A percentile compares a stretch with the other conserved stretches of the same genome.
Evolutionary conservation across 2,888 invertebrate species (phyloP).

Genomic region (Nipponacmea schrenckii): DNA sequence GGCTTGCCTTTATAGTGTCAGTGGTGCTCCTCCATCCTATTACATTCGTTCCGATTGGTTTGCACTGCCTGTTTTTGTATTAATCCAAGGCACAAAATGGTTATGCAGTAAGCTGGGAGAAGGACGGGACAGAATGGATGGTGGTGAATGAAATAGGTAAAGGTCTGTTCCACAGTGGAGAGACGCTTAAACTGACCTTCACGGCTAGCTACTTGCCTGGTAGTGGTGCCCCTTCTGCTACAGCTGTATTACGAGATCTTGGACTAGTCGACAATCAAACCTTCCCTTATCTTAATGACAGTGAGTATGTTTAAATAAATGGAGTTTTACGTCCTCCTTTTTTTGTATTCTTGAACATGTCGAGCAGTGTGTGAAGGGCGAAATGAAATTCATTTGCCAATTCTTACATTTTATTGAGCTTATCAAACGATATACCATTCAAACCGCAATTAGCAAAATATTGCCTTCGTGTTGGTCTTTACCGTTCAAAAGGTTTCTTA

Average conservation of each 20-base stretch:
- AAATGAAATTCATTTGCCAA: too few species aligned
- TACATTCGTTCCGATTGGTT: neutral
- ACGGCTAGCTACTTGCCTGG: slow-evolving; percentile 22
- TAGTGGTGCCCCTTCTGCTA: neutral
- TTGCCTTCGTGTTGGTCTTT: too few species aligned
- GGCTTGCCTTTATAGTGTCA: neutral
- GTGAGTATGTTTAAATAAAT: slow-evolving; percentile 20
- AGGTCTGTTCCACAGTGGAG: slow-evolving; percentile 16
- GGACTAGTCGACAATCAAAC: slow-evolving; percentile 21
- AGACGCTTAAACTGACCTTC: slow-evolving; percentile 21
- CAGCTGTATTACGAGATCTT: slow-evolving; percentile 23
- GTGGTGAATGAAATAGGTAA: slow-evolving; percentile 27
- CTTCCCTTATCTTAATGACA: slow-evolving; percentile 17
- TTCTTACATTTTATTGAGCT: too few species aligned
- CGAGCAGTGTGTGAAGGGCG: too few species aligned
- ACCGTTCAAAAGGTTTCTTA: too few species aligned
- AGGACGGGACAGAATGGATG: slow-evolving; percentile 26
- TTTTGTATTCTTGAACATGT: too few species aligned
- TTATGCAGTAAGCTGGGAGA: slow-evolving; percentile 32
- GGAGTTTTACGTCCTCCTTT: too few species aligned
- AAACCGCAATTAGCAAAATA: too few species aligned
- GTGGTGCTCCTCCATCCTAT: neutral
- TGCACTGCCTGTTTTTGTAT: neutral
- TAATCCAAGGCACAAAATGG: slow-evolving; percentile 35
- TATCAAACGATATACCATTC: too few species aligned